These are phyloP conservation scores for Barypeithes pellucidus DNA, from an alignment of 2,888 invertebrate species.

Conservation along the genomic window DNA sequence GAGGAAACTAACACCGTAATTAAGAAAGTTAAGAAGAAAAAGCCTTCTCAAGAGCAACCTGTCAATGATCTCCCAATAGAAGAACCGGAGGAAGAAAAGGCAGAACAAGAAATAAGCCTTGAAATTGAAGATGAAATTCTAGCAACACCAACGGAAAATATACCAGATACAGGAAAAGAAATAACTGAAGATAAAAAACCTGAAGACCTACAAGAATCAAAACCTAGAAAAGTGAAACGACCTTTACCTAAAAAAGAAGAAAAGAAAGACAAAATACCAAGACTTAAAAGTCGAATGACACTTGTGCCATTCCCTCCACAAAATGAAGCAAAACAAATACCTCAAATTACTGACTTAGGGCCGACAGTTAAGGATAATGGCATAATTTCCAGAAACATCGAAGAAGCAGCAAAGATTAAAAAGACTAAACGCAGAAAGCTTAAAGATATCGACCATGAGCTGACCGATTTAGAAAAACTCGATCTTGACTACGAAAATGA, in stretches of 20 bases:
- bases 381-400: conserved; percentile 70
- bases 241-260: conserved; percentile 68
- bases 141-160: conserved; percentile 56
- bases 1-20: conserved; percentile 60
- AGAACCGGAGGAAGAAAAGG: conserved; percentile 35
- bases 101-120: conserved; percentile 44
- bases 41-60: conserved; percentile 36
- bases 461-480: conserved; percentile 71
- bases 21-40: conserved; percentile 62
- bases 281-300: conserved; percentile 81
- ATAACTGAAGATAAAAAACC: conserved; percentile 63
- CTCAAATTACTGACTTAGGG: conserved; percentile 65
- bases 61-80: conserved; percentile 46
- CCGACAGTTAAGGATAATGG: conserved; percentile 66
- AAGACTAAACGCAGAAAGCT: conserved; percentile 60
- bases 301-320: conserved; percentile 70
- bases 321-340: conserved; percentile 62
- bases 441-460: conserved; percentile 70
- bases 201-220: conserved; percentile 71
- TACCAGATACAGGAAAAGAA: conserved; percentile 54
- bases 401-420: conserved; percentile 68
- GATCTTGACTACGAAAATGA: conserved; percentile 69
- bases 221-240: conserved; percentile 63
- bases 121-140: conserved; percentile 60
- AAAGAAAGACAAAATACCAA: conserved; percentile 71